Percentiles rank a stretch among this genome's conserved stretches.
Conservation (phyloP, 2,888 invertebrate species). For the Xestoiulus laeticollis region DNA sequence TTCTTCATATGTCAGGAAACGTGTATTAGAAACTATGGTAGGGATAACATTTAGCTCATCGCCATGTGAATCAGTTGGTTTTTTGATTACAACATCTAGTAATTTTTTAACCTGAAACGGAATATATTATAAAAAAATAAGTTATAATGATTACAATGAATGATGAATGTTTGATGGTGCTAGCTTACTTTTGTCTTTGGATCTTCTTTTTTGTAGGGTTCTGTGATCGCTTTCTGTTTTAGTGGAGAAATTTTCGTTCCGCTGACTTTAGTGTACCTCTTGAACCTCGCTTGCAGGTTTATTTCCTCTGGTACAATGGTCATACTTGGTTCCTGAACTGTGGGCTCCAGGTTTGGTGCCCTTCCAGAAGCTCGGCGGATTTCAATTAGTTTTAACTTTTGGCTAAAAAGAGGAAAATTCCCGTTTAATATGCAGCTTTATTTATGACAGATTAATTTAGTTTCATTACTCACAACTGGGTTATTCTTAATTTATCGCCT, state of each 20-base stretch:
- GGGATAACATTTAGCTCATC: neutral
- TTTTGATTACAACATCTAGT: neutral
- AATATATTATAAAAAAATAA: neutral
- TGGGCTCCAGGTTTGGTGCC: neutral
- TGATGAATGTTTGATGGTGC: neutral
- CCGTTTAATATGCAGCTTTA: neutral
- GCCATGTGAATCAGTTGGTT: neutral
- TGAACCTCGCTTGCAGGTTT: conserved; percentile 22
- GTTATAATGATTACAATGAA: neutral
- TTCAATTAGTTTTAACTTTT: conserved; percentile 1
- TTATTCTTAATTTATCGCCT: conserved; percentile 48
- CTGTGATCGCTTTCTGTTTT: neutral
- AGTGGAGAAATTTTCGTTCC: neutral
- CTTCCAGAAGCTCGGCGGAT: neutral
- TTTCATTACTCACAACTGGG: conserved; percentile 48
- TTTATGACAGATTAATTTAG: neutral
- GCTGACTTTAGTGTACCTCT: conserved; percentile 22
- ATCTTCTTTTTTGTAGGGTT: conserved; percentile 27
- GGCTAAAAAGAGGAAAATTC: neutral
- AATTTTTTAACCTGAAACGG: neutral
- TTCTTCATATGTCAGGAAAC: conserved; percentile 57
- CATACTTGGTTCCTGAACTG: neutral
- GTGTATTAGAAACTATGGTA: neutral
- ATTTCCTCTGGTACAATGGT: conserved; percentile 47
- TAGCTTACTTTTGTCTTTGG: conserved; percentile 1